These are phyloP conservation scores for Sturnus vulgaris DNA, from an alignment of 2,113 vertebrate species.

Conservation along the genomic window DNA sequence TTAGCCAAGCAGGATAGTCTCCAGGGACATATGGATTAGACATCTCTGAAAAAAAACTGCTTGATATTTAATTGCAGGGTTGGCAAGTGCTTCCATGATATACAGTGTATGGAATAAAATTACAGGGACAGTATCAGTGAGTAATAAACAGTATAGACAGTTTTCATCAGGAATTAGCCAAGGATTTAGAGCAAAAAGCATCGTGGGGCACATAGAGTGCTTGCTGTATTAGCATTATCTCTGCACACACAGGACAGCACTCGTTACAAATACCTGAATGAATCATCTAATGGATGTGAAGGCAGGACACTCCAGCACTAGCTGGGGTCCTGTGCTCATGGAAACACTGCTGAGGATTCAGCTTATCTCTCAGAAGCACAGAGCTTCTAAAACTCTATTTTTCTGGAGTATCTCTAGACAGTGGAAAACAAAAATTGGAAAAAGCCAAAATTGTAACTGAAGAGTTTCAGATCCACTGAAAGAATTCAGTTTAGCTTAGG, in stretches of 20 bases:
- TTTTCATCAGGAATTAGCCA: slow-evolving; percentile 11
- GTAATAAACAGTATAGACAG: background rate
- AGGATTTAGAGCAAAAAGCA: slow-evolving; percentile 3
- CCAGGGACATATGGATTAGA: background rate
- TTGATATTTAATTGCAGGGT: background rate
- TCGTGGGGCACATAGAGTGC: background rate
- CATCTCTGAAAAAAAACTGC: background rate
- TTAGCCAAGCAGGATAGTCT: background rate
- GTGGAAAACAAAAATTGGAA: background rate
- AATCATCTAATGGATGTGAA: slow-evolving; percentile 22
- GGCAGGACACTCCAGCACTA: background rate
- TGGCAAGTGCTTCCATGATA: background rate
- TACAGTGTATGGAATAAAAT: background rate
- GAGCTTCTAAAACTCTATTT: background rate
- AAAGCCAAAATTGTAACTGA: background rate
- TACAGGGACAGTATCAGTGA: background rate
- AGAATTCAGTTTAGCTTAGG: background rate
- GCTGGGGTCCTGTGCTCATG: background rate
- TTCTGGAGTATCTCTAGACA: background rate
- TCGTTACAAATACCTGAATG: background rate
- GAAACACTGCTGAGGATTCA: background rate
- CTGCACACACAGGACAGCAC: slow-evolving; percentile 2
- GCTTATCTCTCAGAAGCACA: slow-evolving; percentile 39
- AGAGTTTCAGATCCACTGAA: background rate
- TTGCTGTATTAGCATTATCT: slow-evolving; percentile 25